phyloP scores from a whole-genome alignment of 2,113 vertebrate genomes.

The Pardalotus punctatus region DNA sequence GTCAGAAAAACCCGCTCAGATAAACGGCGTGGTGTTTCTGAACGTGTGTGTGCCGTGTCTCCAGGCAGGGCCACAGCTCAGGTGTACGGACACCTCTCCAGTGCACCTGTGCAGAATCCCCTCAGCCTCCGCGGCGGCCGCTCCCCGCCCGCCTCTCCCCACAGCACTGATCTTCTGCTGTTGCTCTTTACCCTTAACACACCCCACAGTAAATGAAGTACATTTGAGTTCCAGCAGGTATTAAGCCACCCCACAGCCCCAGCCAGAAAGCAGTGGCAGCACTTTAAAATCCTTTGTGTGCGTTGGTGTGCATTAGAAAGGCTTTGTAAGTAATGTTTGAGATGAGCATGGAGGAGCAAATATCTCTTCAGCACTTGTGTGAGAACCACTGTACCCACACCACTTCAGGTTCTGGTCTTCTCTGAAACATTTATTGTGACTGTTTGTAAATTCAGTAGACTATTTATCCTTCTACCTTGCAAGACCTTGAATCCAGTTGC shows the following conservation, averaged over 20 bases:
- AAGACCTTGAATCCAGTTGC: background rate
- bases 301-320: background rate
- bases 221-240: background rate
- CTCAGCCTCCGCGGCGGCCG: accelerated
- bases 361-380: background rate
- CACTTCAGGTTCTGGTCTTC: background rate
- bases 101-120: background rate
- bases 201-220: background rate
- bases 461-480: background rate
- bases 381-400: background rate
- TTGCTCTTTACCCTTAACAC: background rate
- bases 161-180: accelerated
- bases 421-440: background rate
- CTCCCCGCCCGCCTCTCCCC: accelerated
- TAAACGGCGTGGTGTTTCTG: background rate
- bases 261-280: background rate
- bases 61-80: background rate
- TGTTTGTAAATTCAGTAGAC: background rate
- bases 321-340: background rate
- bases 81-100: background rate
- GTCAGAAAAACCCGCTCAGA: background rate
- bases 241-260: background rate
- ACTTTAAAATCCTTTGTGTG: background rate
- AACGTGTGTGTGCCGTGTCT: accelerated
- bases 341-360: background rate